Percentiles rank a stretch among this genome's conserved stretches.
These are phyloP conservation scores for Diachrysia chrysitis DNA, from an alignment of 2,888 invertebrate species.

Conservation along the genomic window DNA sequence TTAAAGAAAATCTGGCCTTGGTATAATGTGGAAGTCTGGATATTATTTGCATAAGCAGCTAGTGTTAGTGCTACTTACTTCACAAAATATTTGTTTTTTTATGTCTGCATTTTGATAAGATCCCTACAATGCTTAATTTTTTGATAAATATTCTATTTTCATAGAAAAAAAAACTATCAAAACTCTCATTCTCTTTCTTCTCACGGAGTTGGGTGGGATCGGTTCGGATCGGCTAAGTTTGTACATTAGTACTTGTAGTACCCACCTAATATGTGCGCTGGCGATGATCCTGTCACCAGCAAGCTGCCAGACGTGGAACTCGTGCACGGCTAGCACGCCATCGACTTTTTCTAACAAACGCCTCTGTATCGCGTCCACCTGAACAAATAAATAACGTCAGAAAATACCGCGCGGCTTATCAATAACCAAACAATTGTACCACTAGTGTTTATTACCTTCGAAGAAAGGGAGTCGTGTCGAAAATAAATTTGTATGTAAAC, in stretches of 20 bases:
- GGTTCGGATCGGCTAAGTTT: neutral
- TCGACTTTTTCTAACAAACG: constrained; percentile 96
- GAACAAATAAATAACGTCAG: constrained; percentile 61
- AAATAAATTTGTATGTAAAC: constrained; percentile 16
- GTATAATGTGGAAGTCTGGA: neutral
- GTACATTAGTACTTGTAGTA: too few species aligned
- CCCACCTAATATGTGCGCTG: constrained; percentile 97
- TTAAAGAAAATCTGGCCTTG: neutral
- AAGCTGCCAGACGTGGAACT: constrained; percentile 99
- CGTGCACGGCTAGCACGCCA: constrained; percentile 98
- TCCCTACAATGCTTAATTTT: constrained; percentile 17
- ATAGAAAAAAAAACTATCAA: constrained; percentile 15
- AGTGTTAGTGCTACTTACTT: neutral
- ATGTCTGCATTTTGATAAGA: constrained; percentile 21
- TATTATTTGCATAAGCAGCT: neutral
- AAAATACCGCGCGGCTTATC: constrained; percentile 26
- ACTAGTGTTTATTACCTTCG: constrained; percentile 25
- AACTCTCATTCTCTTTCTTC: neutral
- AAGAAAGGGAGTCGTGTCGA: constrained; percentile 28
- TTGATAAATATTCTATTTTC: constrained; percentile 11
- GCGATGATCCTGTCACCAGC: constrained; percentile 99
- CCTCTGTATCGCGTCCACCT: constrained; percentile 97
- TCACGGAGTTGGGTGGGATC: neutral
- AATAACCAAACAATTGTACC: constrained; percentile 39
- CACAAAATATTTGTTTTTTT: constrained; percentile 9